Conservation (phyloP, 2,113 vertebrate species). For the Alosa alosa region DNA sequence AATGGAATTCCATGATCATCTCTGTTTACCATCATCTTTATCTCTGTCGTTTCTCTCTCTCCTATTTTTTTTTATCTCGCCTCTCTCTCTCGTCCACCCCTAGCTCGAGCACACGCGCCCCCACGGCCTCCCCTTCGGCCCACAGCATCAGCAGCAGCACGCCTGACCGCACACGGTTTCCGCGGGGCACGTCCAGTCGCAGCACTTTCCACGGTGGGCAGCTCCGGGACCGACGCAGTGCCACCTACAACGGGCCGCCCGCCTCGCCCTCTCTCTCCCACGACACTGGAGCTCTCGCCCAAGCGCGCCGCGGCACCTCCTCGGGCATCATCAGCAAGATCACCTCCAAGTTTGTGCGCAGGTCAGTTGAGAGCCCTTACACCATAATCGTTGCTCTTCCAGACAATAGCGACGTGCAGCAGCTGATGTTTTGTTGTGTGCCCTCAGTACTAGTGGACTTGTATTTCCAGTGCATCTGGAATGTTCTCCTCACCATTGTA, state of each 20-base stretch:
- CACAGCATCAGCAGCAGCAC: slow-evolving; percentile 80
- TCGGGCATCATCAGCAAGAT: slow-evolving; percentile 52
- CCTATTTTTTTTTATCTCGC: too few species aligned
- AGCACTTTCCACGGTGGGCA: slow-evolving; percentile 98
- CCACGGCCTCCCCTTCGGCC: slow-evolving; percentile 79
- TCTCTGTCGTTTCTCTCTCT: background rate
- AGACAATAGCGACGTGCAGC: background rate
- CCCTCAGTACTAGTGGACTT: too few species aligned
- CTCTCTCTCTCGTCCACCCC: background rate
- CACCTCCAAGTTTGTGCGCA: slow-evolving; percentile 53
- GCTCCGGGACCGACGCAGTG: slow-evolving; percentile 91
- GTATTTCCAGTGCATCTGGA: background rate
- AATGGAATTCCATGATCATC: background rate
- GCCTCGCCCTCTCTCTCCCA: slow-evolving; percentile 8
- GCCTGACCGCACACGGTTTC: slow-evolving; percentile 90
- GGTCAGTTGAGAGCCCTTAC: slow-evolving; percentile 32
- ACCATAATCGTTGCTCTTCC: background rate
- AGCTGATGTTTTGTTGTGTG: too few species aligned
- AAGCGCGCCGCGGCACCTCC: slow-evolving; percentile 42
- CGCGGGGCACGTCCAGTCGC: slow-evolving; percentile 91
- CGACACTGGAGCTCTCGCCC: slow-evolving; percentile 70
- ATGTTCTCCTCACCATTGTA: too few species aligned
- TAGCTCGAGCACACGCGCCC: slow-evolving; percentile 56
- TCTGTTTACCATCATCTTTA: background rate
- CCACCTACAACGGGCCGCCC: slow-evolving; percentile 85